Conservation (phyloP, 2,797 vertebrate genomes). For the Agapornis canus region DNA sequence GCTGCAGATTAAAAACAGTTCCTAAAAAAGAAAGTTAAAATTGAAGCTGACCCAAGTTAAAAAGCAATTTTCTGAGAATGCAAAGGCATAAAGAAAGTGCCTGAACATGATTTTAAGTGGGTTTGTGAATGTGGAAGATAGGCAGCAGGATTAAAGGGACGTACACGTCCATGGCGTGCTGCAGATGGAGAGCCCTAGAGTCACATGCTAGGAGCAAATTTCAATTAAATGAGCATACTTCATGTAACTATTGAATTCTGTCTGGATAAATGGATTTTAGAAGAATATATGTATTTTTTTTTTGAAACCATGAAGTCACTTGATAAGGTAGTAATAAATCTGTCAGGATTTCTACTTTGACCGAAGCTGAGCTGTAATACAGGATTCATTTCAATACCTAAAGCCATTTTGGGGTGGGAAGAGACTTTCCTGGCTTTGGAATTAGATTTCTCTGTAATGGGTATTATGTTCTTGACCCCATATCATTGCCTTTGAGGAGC, state of each 20-base stretch:
- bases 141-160: slow-evolving; percentile 22
- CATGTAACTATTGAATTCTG: slow-evolving; percentile 53
- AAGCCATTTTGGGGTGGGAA: slow-evolving; percentile 59
- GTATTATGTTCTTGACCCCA: slow-evolving; percentile 42
- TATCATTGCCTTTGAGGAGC: slow-evolving; percentile 36
- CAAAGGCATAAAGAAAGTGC: slow-evolving; percentile 61
- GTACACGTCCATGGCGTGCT: not conserved
- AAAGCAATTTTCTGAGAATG: slow-evolving; percentile 70
- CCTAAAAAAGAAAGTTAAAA: slow-evolving; percentile 57
- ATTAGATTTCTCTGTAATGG: slow-evolving; percentile 40
- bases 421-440: slow-evolving; percentile 39
- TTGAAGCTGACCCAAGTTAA: slow-evolving; percentile 68
- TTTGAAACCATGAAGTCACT: slow-evolving; percentile 60
- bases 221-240: slow-evolving; percentile 69
- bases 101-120: slow-evolving; percentile 59
- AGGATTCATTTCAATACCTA: slow-evolving; percentile 69
- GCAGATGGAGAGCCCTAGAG: slow-evolving; percentile 23
- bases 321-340: slow-evolving; percentile 71
- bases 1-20: slow-evolving; percentile 57
- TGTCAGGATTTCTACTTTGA: slow-evolving; percentile 63
- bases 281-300: slow-evolving; percentile 60
- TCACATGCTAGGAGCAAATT: slow-evolving; percentile 44
- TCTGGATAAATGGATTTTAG: slow-evolving; percentile 70
- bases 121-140: slow-evolving; percentile 10
- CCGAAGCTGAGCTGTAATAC: slow-evolving; percentile 54